Base-by-base conservation (phyloP, 2,888 invertebrate genomes). In the Neria commutata region DNA sequence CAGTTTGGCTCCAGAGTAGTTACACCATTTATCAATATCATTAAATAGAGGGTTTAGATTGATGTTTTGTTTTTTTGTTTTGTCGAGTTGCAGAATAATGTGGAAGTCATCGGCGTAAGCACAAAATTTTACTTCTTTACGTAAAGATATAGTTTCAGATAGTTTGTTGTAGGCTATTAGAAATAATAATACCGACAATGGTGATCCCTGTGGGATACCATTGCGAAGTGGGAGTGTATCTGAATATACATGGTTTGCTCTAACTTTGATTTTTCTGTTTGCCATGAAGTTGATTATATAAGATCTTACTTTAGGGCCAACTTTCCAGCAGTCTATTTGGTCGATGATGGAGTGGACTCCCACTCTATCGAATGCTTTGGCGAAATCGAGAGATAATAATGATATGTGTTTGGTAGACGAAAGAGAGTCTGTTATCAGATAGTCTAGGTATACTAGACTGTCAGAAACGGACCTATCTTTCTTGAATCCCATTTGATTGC, bases 161-260 rank as follows among this genome's bases (percentile, higher is more conserved):
- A 62, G 40, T 54, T 54, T 60, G 17, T 61, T 61, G 34, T 54
- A 61, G 2, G 64, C 57, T 17, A 61, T 64, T 4, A 54, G 42
- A 14, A 63, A 61, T 1, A 61, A 25, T 3, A 61, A 42, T 0
- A 61, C 60, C 1, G 56, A 60, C 6, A 61, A 25, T 3, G 56
- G 56, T 2, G 59, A 59, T 16, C 61, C 61, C 21, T 62, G 59
- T 4, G 62, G 59, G 1, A 60, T 60, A 8, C 61, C 59, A 10
- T 59, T 59, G 3, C 51, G 10, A 16, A 60, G n/a, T 1, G 46
- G 55, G 14, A 49, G 45, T 47, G 14, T 16, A 16, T 54, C 19
- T 23, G 60, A 56, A 10, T n/a, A 19, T 14, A 25, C n/a, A 10
- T n/a, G 24, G 2, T 3, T 17, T 23, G 26, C 17, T n/a, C 2